phyloP scores from a whole-genome alignment of 2,113 vertebrate species.

The Phrynosoma blainvillii region DNA sequence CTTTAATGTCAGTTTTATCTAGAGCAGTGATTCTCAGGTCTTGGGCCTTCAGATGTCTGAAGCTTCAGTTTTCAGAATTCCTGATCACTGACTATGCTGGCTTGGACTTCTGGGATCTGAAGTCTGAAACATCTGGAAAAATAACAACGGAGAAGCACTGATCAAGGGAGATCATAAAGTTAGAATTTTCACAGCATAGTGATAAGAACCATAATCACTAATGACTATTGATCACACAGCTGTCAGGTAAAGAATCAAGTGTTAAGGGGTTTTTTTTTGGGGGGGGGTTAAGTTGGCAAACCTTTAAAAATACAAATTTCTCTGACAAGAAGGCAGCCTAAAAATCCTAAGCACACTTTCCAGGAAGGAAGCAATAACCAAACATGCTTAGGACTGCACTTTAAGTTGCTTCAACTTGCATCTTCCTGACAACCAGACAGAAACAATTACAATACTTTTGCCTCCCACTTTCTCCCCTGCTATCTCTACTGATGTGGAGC shows the following conservation, averaged over 20 bases:
- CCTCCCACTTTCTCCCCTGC: conserved; percentile 43
- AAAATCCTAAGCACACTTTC: not conserved
- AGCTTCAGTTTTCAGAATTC: no score
- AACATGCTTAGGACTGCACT: not conserved
- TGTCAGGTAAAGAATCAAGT: not conserved
- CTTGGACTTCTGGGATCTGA: no score
- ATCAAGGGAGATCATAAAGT: not conserved
- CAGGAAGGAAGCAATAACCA: not conserved
- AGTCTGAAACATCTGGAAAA: no score
- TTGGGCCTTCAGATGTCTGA: no score
- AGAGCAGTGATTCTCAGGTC: not conserved
- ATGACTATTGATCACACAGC: not conserved
- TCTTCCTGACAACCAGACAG: conserved; percentile 46
- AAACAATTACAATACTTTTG: conserved; percentile 21
- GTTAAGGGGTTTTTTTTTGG: not conserved
- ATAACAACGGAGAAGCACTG: no score
- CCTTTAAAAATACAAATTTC: not conserved
- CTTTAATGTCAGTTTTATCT: not conserved
- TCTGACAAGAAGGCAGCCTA: not conserved
- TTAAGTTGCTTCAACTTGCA: not conserved
- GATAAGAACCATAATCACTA: not conserved
- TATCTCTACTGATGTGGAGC: conserved; percentile 70
- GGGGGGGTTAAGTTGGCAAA: not conserved
- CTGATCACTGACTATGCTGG: no score
- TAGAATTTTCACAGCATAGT: not conserved